Conservation (phyloP, 2,888 invertebrate species). For the Pristionchus arcanus region DNA sequence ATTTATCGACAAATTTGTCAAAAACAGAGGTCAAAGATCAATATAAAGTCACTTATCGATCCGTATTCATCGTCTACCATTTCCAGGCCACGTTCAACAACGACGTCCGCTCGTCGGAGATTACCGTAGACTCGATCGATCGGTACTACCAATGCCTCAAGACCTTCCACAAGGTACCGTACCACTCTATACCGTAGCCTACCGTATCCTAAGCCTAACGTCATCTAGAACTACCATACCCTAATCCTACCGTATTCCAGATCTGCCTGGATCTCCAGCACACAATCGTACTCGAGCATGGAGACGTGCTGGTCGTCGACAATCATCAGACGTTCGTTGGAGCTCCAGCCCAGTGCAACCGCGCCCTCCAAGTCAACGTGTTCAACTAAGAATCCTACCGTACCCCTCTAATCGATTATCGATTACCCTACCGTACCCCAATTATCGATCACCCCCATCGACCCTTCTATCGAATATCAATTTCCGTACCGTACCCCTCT, state of each 20-base stretch:
- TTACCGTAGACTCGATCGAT: slow-evolving; percentile 67
- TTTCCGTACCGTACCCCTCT: no score
- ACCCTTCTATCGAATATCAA: no score
- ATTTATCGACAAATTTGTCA: no score
- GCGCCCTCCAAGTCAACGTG: slow-evolving; percentile 61
- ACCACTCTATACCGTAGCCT: no score
- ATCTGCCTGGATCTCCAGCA: slow-evolving; percentile 63
- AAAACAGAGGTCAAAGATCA: no score
- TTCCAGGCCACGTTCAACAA: slow-evolving; percentile 73
- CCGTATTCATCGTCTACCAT: not conserved
- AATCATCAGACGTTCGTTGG: slow-evolving; percentile 68
- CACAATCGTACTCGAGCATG: slow-evolving; percentile 63
- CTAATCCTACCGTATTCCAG: slow-evolving; percentile 55
- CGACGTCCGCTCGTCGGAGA: slow-evolving; percentile 65
- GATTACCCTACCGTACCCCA: not conserved
- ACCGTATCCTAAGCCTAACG: no score
- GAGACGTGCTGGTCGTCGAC: slow-evolving; percentile 68
- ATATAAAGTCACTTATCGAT: not conserved
- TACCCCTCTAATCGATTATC: not conserved
- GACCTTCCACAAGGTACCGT: slow-evolving; percentile 64
- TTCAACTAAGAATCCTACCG: slow-evolving; percentile 47
- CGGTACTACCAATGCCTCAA: slow-evolving; percentile 66
- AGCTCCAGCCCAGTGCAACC: slow-evolving; percentile 67
- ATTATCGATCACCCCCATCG: no score
- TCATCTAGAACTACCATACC: no score